A percentile compares a stretch with the other conserved stretches of the same genome.
These are phyloP conservation scores for Galeopterus variegatus DNA, from an alignment of 2,113 vertebrate species.

Conservation along the genomic window DNA sequence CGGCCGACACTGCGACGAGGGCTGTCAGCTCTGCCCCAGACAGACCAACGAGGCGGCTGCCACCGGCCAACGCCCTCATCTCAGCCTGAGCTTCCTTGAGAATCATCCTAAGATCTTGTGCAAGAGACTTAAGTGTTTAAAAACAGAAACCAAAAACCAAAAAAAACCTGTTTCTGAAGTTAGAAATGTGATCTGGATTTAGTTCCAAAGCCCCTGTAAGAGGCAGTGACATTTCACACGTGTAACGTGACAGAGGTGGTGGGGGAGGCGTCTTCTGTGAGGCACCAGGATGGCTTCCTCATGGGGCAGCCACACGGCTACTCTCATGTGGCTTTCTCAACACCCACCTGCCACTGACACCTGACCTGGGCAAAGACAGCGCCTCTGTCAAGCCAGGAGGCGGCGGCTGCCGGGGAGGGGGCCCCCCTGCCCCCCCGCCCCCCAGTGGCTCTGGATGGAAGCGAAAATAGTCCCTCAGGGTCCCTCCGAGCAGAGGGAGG, in stretches of 20 bases:
- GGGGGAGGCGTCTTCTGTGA: background rate
- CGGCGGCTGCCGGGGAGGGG: background rate
- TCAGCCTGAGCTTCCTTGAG: accelerated
- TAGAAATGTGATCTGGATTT: background rate
- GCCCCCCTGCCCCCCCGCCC: background rate
- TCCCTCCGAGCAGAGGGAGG: background rate
- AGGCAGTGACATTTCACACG: background rate
- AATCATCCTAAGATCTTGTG: background rate
- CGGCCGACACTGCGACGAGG: too few species aligned
- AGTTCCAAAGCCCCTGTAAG: too few species aligned
- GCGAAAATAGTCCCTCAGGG: background rate
- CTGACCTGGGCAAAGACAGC: background rate
- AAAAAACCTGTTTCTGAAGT: background rate
- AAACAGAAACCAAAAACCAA: background rate
- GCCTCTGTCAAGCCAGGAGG: background rate
- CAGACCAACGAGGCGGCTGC: accelerated
- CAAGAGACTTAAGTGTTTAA: background rate
- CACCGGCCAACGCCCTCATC: accelerated
- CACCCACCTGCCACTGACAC: accelerated
- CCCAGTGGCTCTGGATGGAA: background rate
- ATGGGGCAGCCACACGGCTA: too few species aligned
- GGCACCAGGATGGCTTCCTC: background rate
- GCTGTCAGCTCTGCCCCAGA: accelerated
- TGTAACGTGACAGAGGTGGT: accelerated
- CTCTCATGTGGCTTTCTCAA: too few species aligned